Evolutionary conservation across 1,140 invertebrate genomes (phyloP).

Genomic region (Trinorchestia longiramus): DNA sequence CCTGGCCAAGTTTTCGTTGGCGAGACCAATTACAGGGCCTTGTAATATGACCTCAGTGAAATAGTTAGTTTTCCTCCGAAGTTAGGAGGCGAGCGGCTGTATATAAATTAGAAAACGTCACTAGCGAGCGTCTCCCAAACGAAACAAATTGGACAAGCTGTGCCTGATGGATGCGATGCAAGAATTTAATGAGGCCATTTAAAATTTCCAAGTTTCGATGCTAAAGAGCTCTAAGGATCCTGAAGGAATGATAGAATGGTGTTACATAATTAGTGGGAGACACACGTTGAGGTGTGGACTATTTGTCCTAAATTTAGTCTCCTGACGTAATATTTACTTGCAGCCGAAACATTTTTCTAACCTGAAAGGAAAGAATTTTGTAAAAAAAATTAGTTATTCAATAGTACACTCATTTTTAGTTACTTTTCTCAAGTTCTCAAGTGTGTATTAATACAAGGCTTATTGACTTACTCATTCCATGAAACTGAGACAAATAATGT

Average conservation of each 20-base stretch:
- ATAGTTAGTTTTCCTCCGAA: not conserved
- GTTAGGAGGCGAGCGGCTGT: not conserved
- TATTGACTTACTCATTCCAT: not conserved
- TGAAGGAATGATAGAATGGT: not conserved
- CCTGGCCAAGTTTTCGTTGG: slow-evolving; percentile 28
- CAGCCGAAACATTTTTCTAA: not conserved
- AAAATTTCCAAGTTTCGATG: not conserved
- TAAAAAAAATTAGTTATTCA: not conserved
- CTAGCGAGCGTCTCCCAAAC: not conserved
- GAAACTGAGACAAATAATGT: not conserved
- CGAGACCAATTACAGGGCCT: slow-evolving; percentile 18
- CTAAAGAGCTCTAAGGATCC: not conserved
- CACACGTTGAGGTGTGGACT: not conserved
- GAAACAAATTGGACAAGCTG: not conserved
- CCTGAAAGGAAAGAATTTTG: too few species aligned
- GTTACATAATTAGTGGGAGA: not conserved
- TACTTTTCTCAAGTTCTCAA: not conserved
- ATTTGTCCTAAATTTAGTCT: not conserved
- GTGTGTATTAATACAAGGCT: not conserved
- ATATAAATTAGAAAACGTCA: not conserved
- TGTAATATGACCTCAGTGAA: slow-evolving; percentile 24
- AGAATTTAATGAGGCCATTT: slow-evolving; percentile 1
- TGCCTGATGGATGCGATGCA: not conserved
- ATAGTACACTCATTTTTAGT: not conserved
- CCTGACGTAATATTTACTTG: not conserved